A percentile compares a stretch with the other conserved stretches of the same genome.
Evolutionary conservation across 2,888 invertebrate genomes (phyloP).

Genomic region (Calliphora vomitoria): DNA sequence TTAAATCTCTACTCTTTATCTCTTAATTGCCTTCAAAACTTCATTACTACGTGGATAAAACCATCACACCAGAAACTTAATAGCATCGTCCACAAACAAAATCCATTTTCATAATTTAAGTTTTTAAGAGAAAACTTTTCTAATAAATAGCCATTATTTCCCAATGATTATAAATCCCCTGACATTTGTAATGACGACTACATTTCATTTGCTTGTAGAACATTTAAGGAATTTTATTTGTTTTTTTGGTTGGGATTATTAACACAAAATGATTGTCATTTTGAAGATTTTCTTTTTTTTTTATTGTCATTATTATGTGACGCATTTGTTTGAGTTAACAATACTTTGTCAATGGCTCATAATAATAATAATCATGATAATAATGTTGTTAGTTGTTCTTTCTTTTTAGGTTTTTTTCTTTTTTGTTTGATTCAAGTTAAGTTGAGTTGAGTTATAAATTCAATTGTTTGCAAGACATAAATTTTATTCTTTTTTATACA

Average conservation of each 20-base stretch:
- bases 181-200: slow-evolving; percentile 48
- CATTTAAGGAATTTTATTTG: slow-evolving; percentile 32
- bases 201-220: slow-evolving; percentile 32
- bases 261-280: slow-evolving; percentile 61
- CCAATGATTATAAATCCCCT: slow-evolving; percentile 41
- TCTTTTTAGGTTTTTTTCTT: no score
- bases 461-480: slow-evolving; percentile 69
- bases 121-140: slow-evolving; percentile 46
- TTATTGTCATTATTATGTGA: slow-evolving; percentile 55
- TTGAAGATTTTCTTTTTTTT: slow-evolving; percentile 36
- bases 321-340: slow-evolving; percentile 33
- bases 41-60: no score
- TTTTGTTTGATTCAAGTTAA: slow-evolving; percentile 26
- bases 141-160: slow-evolving; percentile 53
- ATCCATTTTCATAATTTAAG: neutral
- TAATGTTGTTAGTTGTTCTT: slow-evolving; percentile 24
- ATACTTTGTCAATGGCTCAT: neutral
- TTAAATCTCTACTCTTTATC: no score
- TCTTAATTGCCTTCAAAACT: no score
- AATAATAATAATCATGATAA: neutral
- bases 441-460: slow-evolving; percentile 61
- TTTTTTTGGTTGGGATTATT: slow-evolving; percentile 48
- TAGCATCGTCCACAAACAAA: neutral
- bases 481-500: slow-evolving; percentile 47
- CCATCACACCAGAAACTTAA: neutral